Evolutionary conservation across 2,797 vertebrate species (phyloP).

Genomic region (Premnoplex brunnescens): DNA sequence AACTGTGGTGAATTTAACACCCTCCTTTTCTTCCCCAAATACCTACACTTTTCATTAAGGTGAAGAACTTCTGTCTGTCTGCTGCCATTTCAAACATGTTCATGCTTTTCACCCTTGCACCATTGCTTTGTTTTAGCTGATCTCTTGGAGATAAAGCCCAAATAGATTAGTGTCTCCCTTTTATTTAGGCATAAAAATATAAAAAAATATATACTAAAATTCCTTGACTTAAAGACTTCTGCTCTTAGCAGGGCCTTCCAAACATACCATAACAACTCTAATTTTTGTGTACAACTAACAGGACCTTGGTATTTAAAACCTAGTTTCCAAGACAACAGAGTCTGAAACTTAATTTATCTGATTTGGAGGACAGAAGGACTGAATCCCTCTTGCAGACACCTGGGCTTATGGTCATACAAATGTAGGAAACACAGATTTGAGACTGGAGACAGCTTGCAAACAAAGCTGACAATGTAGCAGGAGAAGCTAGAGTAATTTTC

Average conservation of each 20-base stretch:
- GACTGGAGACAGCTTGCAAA: background rate
- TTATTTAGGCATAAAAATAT: background rate
- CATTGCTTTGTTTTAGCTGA: background rate
- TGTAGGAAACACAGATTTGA: accelerated
- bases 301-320: constrained; percentile 1
- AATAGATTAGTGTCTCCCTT: background rate
- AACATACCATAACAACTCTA: background rate
- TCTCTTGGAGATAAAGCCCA: background rate
- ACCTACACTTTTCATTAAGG: background rate
- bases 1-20: background rate
- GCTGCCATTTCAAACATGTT: background rate
- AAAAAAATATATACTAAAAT: background rate
- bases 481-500: background rate
- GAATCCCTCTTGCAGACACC: background rate
- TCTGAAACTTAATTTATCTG: background rate
- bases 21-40: background rate
- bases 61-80: background rate
- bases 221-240: background rate
- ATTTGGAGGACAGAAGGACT: background rate
- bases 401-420: background rate
- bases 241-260: background rate
- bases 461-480: background rate
- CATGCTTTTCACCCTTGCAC: background rate
- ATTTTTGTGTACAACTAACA: background rate
- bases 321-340: constrained; percentile 38